Evolutionary conservation across 2,797 vertebrate species (phyloP).

Genomic region (Tapera naevia): DNA sequence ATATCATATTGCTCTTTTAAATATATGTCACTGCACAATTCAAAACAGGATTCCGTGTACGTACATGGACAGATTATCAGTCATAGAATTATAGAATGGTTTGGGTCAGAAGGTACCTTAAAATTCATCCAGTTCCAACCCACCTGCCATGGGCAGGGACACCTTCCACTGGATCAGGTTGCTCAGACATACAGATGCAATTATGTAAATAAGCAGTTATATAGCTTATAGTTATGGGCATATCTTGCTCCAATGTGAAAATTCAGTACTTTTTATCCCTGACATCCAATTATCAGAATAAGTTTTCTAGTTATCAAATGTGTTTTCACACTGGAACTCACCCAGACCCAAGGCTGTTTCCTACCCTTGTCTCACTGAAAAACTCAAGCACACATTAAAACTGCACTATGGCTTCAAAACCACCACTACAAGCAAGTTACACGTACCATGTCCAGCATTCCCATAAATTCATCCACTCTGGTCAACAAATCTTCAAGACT

Average conservation of each 20-base stretch:
- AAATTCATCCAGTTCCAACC: too few species aligned
- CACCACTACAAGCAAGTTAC: fast-evolving
- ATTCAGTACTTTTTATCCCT: background rate
- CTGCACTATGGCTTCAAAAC: background rate
- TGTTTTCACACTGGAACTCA: background rate
- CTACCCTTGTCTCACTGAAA: too few species aligned
- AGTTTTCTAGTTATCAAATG: background rate
- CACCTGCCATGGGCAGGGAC: too few species aligned
- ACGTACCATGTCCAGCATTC: constrained; percentile 94
- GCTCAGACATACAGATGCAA: background rate
- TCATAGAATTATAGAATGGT: too few species aligned
- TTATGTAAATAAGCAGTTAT: background rate
- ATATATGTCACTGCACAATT: fast-evolving
- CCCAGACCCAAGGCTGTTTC: background rate
- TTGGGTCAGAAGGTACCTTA: too few species aligned
- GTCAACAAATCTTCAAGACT: constrained; percentile 92
- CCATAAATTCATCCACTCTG: constrained; percentile 95
- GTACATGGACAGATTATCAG: fast-evolving
- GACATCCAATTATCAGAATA: background rate
- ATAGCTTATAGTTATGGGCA: fast-evolving
- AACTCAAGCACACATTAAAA: too few species aligned
- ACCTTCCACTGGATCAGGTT: too few species aligned
- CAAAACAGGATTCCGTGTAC: background rate
- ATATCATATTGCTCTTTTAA: background rate
- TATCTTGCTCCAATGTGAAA: background rate